Conservation (phyloP, 2,113 vertebrate species). For the Marcusenius ussheri region DNA sequence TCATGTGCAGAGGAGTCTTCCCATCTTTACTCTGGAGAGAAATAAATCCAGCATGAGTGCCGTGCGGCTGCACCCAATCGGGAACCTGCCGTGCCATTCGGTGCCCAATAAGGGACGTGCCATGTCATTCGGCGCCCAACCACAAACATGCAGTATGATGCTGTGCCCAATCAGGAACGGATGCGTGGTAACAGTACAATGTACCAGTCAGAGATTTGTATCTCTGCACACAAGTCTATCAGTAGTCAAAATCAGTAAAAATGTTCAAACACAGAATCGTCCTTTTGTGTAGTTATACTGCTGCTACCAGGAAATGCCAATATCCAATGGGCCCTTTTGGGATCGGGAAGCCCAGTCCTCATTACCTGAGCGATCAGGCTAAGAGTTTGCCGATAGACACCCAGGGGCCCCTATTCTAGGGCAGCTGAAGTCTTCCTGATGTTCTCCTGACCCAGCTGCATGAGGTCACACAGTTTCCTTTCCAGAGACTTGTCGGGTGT, state of each 20-base stretch:
- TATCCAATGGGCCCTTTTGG: not conserved
- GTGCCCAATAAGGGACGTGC: not conserved
- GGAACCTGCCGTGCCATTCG: not conserved
- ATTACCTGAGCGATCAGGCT: not conserved
- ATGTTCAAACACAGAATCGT: not conserved
- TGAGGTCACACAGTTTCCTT: not conserved
- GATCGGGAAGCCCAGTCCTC: not conserved
- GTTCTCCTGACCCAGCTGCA: not conserved
- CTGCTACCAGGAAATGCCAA: not conserved
- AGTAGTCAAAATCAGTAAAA: not conserved
- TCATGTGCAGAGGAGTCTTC: conserved; percentile 97
- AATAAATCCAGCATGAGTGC: not conserved
- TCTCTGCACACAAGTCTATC: not conserved
- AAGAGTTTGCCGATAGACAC: not conserved
- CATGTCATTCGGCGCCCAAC: not conserved
- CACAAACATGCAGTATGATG: not conserved
- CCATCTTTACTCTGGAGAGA: conserved; percentile 89
- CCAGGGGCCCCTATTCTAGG: not conserved
- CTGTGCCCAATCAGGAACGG: not conserved
- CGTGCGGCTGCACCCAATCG: not conserved
- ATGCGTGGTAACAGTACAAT: not conserved
- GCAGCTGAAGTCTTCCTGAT: not conserved
- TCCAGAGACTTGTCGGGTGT: not conserved
- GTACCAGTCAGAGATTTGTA: too few species aligned
- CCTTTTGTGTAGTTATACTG: not conserved